Base-by-base conservation (phyloP, 2,797 vertebrate species). In the Synaphobranchus kaupii region DNA sequence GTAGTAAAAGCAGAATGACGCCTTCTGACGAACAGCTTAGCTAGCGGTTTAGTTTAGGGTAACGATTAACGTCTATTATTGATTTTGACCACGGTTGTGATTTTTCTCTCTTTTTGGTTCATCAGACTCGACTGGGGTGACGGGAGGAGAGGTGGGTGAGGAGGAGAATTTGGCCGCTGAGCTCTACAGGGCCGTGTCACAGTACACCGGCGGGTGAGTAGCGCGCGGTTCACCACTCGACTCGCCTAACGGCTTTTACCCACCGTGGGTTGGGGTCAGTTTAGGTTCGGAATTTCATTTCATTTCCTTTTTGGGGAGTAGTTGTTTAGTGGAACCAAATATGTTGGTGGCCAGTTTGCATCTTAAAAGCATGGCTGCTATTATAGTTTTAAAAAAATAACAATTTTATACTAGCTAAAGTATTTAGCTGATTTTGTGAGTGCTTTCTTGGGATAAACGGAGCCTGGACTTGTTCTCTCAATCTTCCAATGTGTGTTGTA, bases 141-240 rank as follows among this genome's bases (percentile, higher is more conserved):
- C 71, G 0, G 90, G 91, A 34, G 92, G 87, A 85, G 95, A 94
- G 28, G 96, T 95, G 47, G 94, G 93, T 0, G 94, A 96, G 83
- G 96, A 96, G 88, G 90, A 91, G 2, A 93, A 88, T 90, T 91
- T 92, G 12, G 96, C 95, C 73, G 93, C 94, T 85, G 94, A 94
- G 84, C 91, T 97, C 22, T 94, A 93, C 85, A 84, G 86, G 82
- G 71, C 88, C 15, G 90, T 96, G 86, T 93, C 89, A n/a, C 94
- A 95, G 22, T 90, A 92, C 91, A 95, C 93, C 7, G 92, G 93
- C 68, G 94, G 95, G 96, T 97, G 91, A 85, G 63, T 9, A 9
- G 2, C 13, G 34, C 22, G 39, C 58, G 86, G 22, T 0, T 88
- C 86, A 89, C 10, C 87, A 71, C 81, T 1, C 44, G 28, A 28